Conservation (phyloP, 2,797 vertebrate genomes). For the Gymnoscopelus microlampas region DNA sequence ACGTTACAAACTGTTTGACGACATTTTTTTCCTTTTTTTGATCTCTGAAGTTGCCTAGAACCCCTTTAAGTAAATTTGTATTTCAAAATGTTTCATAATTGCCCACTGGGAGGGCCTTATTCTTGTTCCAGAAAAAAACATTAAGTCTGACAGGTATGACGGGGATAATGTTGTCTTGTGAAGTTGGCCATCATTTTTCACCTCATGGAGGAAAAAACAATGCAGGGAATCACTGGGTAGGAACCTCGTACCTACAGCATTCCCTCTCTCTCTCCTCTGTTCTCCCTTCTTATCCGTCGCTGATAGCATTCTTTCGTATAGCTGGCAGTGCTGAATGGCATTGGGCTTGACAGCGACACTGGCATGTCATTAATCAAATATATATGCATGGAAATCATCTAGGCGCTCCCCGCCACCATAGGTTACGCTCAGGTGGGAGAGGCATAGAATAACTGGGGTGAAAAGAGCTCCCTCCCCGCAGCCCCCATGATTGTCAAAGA, state of each 20-base stretch:
- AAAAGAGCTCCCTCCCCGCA: conserved; percentile 54
- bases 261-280: conserved; percentile 32
- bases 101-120: conserved; percentile 59
- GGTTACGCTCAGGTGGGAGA: conserved; percentile 74
- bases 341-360: conserved; percentile 74
- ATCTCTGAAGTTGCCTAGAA: no score
- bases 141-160: conserved; percentile 47
- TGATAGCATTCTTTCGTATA: conserved; percentile 63
- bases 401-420: conserved; percentile 49
- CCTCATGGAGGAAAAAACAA: conserved; percentile 63
- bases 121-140: no score
- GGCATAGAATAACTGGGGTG: conserved; percentile 73
- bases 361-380: conserved; percentile 79
- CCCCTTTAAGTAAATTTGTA: conserved; percentile 69
- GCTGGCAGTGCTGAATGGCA: conserved; percentile 71
- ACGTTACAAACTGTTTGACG: no score
- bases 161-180: conserved; percentile 34
- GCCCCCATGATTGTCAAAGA: conserved; percentile 59
- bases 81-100: no score
- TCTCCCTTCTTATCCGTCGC: conserved; percentile 45
- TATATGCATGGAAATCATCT: conserved; percentile 77
- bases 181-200: conserved; percentile 64
- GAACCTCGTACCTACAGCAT: conserved; percentile 16
- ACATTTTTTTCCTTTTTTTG: no score
- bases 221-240: conserved; percentile 40